Evolutionary conservation across 2,113 vertebrate genomes (phyloP).

Genomic region (Montifringilla adamsi): DNA sequence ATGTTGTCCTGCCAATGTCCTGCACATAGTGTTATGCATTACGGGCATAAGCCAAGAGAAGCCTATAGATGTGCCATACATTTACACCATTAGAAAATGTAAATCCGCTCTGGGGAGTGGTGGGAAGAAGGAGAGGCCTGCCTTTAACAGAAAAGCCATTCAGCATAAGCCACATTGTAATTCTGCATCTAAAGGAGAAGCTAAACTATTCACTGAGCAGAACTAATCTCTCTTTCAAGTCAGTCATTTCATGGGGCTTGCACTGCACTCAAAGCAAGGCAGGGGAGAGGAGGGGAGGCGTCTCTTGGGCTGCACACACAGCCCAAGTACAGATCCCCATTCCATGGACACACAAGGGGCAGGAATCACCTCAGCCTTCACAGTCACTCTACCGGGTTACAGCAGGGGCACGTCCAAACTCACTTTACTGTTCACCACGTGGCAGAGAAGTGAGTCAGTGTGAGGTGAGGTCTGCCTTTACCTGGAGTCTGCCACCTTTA

Average conservation of each 20-base stretch:
- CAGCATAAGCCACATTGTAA: neutral
- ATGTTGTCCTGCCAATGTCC: neutral
- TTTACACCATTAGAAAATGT: neutral
- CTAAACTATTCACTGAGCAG: neutral
- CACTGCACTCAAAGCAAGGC: neutral
- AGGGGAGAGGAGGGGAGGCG: accelerated
- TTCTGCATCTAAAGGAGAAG: neutral
- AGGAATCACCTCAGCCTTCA: neutral
- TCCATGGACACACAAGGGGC: accelerated
- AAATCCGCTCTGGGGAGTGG: neutral
- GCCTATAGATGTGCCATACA: neutral
- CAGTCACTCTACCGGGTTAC: neutral
- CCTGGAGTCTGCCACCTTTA: neutral
- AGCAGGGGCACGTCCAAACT: neutral
- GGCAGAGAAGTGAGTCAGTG: neutral
- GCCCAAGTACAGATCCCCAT: accelerated
- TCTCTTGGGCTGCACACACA: neutral
- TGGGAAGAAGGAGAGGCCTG: neutral
- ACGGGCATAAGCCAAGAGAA: neutral
- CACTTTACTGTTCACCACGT: neutral
- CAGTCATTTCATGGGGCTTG: neutral
- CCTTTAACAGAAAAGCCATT: neutral
- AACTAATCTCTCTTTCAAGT: constrained; percentile 1
- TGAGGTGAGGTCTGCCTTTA: neutral
- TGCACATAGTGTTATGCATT: accelerated